Conservation (phyloP, 2,888 invertebrate species). For the Autographa gamma region DNA sequence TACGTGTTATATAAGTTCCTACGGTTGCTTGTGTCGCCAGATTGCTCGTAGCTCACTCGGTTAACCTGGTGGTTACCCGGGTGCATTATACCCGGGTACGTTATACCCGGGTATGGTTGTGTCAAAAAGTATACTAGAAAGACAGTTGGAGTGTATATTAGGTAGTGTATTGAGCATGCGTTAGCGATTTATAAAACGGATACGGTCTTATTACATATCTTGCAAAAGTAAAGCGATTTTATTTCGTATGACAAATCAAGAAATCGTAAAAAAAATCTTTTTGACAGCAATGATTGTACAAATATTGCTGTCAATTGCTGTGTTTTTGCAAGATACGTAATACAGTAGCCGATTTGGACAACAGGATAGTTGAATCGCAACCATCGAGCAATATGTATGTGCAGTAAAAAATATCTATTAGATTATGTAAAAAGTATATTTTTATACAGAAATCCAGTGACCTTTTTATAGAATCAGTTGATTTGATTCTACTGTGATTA, state of each 20-base stretch:
- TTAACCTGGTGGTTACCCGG: slow-evolving; percentile 3
- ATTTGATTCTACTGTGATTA: neutral
- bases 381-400: neutral
- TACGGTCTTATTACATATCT: neutral
- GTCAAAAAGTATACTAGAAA: neutral
- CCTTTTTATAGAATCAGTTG: neutral
- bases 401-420: neutral
- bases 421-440: neutral
- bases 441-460: neutral
- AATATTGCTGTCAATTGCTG: too few relatives aligned
- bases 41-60: slow-evolving; percentile 45
- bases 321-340: too few relatives aligned
- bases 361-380: too few relatives aligned
- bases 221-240: too few relatives aligned
- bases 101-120: neutral
- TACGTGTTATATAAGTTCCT: slow-evolving; percentile 71
- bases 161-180: neutral
- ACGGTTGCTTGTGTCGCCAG: slow-evolving; percentile 62
- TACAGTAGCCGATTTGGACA: too few relatives aligned
- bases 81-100: neutral
- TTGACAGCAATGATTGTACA: too few relatives aligned
- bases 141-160: neutral
- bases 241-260: too few relatives aligned
- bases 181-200: neutral
- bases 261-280: too few relatives aligned